Evolutionary conservation across 2,797 vertebrate species (phyloP), one percentile per base, ranked within the genome.

Genomic region (Podarcis siculus): DNA sequence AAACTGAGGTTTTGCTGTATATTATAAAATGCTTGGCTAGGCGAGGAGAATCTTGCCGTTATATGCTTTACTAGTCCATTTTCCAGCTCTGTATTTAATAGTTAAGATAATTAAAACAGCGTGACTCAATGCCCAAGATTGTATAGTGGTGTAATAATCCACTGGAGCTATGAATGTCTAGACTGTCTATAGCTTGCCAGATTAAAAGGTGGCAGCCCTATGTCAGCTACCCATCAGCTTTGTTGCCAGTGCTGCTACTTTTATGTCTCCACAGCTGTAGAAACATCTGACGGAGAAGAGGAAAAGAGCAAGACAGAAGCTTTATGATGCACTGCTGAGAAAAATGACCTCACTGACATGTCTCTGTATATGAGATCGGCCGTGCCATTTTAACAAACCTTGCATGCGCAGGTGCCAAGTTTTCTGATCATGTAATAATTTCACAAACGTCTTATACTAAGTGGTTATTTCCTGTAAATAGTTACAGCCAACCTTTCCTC

Each of bases 171-270:
- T 37, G 21, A 37, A 58, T 39, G 71, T 71, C 55, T 85, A 64
- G 49, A 85, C 71, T 15, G 35, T 61, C 72, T 23, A 49, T 15
- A 55, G 69, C 10, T 39, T 39, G 55, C 58, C 55, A 64, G 55
- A 76, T 85, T 85, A 76, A 76, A 61, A 85, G 55, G 72, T 39
- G 72, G 27, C 7, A 42, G 12, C 55, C 45, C 30, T 45, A 45
- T 87, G 71, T 1, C 17, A 35, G 27, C 90, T 45, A 35, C 80
- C 84, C 30, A 35, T 80, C 49, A 55, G 49, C 49, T 55, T 55
- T 55, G n/a, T 73, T 91, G 82, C 76, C 89, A 55, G 89, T 94
- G 82, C 77, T 87, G 32, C 39, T 85, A 91, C 83, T 83, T 90
- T 58, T 73, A 17, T 61, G 19, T 2, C 7, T 27, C 17, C 17